Evolutionary conservation across 2,888 invertebrate genomes (phyloP), one percentile per base, ranked within the genome.

Genomic region (Cantharis nigra): DNA sequence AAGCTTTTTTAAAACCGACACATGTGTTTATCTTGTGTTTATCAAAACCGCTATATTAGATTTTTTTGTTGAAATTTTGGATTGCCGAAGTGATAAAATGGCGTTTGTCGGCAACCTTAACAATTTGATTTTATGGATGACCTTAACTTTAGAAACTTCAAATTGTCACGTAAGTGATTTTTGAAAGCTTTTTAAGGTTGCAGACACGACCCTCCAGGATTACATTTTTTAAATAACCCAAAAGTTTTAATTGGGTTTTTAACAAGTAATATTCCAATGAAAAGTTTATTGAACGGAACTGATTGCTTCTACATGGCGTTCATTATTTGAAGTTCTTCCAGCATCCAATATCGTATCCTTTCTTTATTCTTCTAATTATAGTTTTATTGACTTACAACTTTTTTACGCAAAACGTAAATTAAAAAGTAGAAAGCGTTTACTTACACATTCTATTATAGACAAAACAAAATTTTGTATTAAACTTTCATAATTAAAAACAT

Each of bases 1-100:
- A 26, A 9, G 71, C 64, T 64, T 71, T 16, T 64, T 71, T 64
- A 71, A 26, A 71, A 64, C 63, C 30, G 71, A 71, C 71, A 71
- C 71, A 64, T 71, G 16, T 30, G 20, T 18, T 71, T 71, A 71
- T 71, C 71, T 62, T 16, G 64, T 30, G n/a, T 71, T n/a, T 28
- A 71, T 71, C 71, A 26, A n/a, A 70, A 20, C 62, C 62, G 62
- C 62, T 26, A 13, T 20, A 70, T 62, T 49, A 49, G 49, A 49
- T 49, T 49, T 49, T 49, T 49, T 49, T 49, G 49, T 49, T 49
- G 49, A 49, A n/a, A 49, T 49, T 49, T 49, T 49, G 49, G 49
- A 49, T 49, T 49, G n/a, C 49, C 49, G n/a, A n/a, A 49, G 49
- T 49, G 49, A 49, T 49, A 49, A 49, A 49, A 49, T 49, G 49